Base-by-base conservation (phyloP, 2,797 vertebrate genomes). In the Pangasius larnaudii region DNA sequence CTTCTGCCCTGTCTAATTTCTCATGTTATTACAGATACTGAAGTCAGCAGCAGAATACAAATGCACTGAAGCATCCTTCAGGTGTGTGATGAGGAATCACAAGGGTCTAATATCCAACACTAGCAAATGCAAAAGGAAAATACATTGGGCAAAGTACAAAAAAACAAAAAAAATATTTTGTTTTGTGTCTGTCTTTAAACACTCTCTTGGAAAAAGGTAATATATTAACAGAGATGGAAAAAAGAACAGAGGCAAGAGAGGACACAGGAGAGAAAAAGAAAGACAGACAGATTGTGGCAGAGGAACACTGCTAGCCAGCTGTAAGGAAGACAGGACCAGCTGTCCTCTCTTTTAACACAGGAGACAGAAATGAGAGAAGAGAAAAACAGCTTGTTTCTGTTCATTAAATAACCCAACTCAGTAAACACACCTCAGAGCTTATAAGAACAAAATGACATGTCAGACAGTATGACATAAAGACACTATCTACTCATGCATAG, bases 271-370 rank as follows among this genome's bases (percentile, higher is more conserved):
- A 22, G 19, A 79, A 78, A 33, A 79, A 30, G 72, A 75, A 46
- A 75, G 24, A 49, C 51, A 58, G 78, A 36, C 19, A 81, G 27
- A 46, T 46, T n/a, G 30, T 27, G 27, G 24, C 59, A 6, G 30
- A 0, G 27, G n/a, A 42, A 85, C 53, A 56, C 30, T 33, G n/a
- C 2, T 42, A 82, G 78, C 56, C 30, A 59, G 59, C 13, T 63
- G 36, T 82, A 82, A 65, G 59, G 27, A 49, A n/a, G 58, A 72
- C n/a, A 86, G 49, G 19, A 83, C 36, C 86, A 61, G 86, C 39
- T 51, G 49, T 65, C 82, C 36, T 27, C 33, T 65, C 30, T 63
- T 79, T 69, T 53, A 88, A 85, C 63, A 71, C 2, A 53, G 16
- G n/a, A 63, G 42, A 56, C 18, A 79, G 46, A 84, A 88, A 69